Evolutionary conservation across 2,888 invertebrate genomes (phyloP), one percentile per base, ranked within the genome.

Genomic region (Diogma glabrata): DNA sequence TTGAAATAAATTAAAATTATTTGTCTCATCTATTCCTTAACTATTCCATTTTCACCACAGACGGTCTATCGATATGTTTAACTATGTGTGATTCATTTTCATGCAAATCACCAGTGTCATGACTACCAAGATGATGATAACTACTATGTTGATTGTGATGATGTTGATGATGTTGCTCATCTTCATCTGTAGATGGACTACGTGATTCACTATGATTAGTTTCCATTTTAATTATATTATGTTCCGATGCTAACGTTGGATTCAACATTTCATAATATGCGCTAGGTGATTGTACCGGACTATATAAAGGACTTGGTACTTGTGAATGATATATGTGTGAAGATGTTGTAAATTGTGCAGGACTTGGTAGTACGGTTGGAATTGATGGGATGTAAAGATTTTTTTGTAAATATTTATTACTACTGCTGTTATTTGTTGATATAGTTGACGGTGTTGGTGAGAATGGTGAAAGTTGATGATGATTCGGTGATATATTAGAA

Each of bases 31-130:
- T n/a, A n/a, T n/a, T n/a, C n/a, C n/a, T n/a, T n/a, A n/a, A n/a
- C n/a, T 57, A 69, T 54, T 69, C 70, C 61, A 65, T 63, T 60
- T 70, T 69, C 22, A 69, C 67, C 45, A 65, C 62, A n/a, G 67
- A 59, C 24, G 65, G 64, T 23, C 67, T 63, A 36, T 67, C 68
- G 45, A 64, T 62, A 53, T 65, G 24, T 24, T 46, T 46, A 8
- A 46, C 24, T 20, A 22, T 20, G 4, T 46, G 46, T 10, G 22
- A 24, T 24, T 46, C 55, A 8, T 51, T 55, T n/a, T 38, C 52
- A 20, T 20, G 33, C 26, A 51, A 47, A 7, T 24, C 28, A 33
- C 48, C 24, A 24, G 23, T 23, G 16, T 46, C 23, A 16, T 63
- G 62, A n/a, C 62, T 57, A 19, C 61, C 57, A 14, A 62, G 57